These are phyloP conservation scores for Microctenopoma lineatum DNA, from an alignment of 2,797 vertebrate species.

Conservation along the genomic window DNA sequence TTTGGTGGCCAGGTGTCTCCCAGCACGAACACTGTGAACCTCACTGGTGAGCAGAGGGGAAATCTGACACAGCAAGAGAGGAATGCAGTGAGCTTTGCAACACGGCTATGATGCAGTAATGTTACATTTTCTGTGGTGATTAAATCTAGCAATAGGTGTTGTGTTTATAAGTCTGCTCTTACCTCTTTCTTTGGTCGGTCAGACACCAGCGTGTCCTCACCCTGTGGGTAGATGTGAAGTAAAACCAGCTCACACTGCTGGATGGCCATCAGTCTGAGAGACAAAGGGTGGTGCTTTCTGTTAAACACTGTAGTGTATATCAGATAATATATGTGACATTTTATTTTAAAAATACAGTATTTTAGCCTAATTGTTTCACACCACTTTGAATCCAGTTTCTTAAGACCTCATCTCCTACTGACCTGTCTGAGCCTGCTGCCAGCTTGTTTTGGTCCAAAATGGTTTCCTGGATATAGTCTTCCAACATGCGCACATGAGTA, in stretches of 20 bases:
- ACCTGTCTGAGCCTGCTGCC: slow-evolving; percentile 97
- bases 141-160: not conserved
- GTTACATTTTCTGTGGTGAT: not conserved
- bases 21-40: slow-evolving; percentile 97
- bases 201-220: slow-evolving; percentile 95
- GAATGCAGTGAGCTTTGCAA: slow-evolving; percentile 1
- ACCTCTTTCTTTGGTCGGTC: slow-evolving; percentile 97
- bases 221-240: slow-evolving; percentile 95
- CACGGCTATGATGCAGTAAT: not conserved
- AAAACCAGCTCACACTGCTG: slow-evolving; percentile 97
- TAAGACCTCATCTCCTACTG: slow-evolving; percentile 59
- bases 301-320: not conserved
- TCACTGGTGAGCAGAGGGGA: slow-evolving; percentile 95
- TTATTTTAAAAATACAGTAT: not conserved
- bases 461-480: slow-evolving; percentile 97
- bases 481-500: slow-evolving; percentile 97
- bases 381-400: not conserved
- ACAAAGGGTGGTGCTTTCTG: not conserved
- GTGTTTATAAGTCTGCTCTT: slow-evolving; percentile 35
- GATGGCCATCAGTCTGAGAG: slow-evolving; percentile 93
- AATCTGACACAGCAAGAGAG: slow-evolving; percentile 79
- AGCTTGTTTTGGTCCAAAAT: slow-evolving; percentile 97
- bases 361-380: not conserved
- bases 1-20: slow-evolving; percentile 94
- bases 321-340: not conserved